Conservation (phyloP, 30 jellyfish, hydroid and myxozoan genomes). For the Nemopilema nomurai region DNA sequence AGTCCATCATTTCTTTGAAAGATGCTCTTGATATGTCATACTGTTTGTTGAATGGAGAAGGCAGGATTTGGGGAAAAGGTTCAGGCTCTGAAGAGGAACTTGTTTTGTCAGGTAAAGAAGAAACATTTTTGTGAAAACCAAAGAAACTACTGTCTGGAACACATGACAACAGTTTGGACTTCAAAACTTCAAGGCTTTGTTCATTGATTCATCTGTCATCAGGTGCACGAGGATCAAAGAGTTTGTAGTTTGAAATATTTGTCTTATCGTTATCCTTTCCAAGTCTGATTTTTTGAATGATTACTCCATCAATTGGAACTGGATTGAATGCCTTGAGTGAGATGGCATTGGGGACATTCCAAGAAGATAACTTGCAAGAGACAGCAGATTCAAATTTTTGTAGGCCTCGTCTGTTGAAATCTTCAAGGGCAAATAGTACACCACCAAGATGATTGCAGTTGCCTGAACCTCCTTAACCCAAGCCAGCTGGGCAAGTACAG, state of each 20-base stretch:
- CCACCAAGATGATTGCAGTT: slow-evolving; percentile 60
- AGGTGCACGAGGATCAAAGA: slow-evolving; percentile 43
- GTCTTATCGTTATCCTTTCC: slow-evolving; percentile 3
- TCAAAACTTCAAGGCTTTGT: slow-evolving; percentile 13
- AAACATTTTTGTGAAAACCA: slow-evolving; percentile 29
- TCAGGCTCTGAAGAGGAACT: neutral
- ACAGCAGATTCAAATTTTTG: slow-evolving; percentile 32
- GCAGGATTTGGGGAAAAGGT: neutral
- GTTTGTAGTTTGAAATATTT: slow-evolving; percentile 3
- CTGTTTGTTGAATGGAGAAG: too few species aligned
- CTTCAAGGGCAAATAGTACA: slow-evolving; percentile 49
- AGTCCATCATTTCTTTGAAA: slow-evolving; percentile 4
- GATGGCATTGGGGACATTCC: slow-evolving; percentile 45
- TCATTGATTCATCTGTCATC: slow-evolving; percentile 8
- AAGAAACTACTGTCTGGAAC: slow-evolving; percentile 19
- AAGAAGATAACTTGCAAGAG: slow-evolving; percentile 41
- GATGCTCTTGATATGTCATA: too few species aligned
- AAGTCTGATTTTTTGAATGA: slow-evolving; percentile 38
- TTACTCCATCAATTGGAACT: slow-evolving; percentile 36
- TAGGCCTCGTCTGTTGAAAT: slow-evolving; percentile 40
- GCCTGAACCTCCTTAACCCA: slow-evolving; percentile 56
- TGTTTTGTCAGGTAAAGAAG: neutral
- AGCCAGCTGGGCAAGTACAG: slow-evolving; percentile 64
- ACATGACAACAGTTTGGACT: slow-evolving; percentile 8
- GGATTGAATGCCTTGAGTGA: slow-evolving; percentile 17